phyloP scores from a whole-genome alignment of 2,797 vertebrate genomes.

The Podarcis lilfordi region DNA sequence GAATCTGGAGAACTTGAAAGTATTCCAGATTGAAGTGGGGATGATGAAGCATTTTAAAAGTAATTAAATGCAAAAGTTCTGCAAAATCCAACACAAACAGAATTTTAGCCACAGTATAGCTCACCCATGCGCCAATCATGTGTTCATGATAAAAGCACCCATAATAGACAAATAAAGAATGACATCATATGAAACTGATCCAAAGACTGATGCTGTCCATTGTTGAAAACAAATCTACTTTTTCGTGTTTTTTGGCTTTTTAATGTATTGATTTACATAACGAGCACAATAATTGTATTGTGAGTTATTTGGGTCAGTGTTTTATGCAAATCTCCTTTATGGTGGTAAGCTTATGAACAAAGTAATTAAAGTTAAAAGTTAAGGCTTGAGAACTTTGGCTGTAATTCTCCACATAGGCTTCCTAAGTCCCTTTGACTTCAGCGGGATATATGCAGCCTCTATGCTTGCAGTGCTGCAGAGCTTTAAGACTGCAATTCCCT shows the following conservation, averaged over 20 bases:
- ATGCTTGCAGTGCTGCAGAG: not conserved
- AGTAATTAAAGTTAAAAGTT: not conserved
- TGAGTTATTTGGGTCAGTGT: slow-evolving; percentile 22
- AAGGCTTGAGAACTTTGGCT: not conserved
- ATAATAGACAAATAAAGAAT: slow-evolving; percentile 50
- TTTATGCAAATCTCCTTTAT: slow-evolving; percentile 14
- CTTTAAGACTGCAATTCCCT: not conserved
- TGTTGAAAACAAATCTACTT: slow-evolving; percentile 62
- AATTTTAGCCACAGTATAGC: slow-evolving; percentile 24
- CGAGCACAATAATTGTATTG: slow-evolving; percentile 52
- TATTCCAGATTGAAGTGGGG: not conserved
- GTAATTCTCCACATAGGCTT: not conserved
- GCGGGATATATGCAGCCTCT: not conserved
- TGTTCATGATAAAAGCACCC: slow-evolving; percentile 40
- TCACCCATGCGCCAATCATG: slow-evolving; percentile 49
- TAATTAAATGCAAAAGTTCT: not conserved
- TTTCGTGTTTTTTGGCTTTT: slow-evolving; percentile 44
- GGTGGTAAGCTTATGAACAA: not conserved
- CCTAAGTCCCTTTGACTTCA: not conserved
- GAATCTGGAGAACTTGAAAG: not conserved
- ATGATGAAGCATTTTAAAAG: not conserved
- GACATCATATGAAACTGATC: slow-evolving; percentile 63
- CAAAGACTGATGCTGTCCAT: slow-evolving; percentile 67
- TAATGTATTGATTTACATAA: slow-evolving; percentile 53
- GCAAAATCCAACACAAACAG: slow-evolving; percentile 37